phyloP scores from a whole-genome alignment of 2,113 vertebrate species.

The Podarcis cretensis region DNA sequence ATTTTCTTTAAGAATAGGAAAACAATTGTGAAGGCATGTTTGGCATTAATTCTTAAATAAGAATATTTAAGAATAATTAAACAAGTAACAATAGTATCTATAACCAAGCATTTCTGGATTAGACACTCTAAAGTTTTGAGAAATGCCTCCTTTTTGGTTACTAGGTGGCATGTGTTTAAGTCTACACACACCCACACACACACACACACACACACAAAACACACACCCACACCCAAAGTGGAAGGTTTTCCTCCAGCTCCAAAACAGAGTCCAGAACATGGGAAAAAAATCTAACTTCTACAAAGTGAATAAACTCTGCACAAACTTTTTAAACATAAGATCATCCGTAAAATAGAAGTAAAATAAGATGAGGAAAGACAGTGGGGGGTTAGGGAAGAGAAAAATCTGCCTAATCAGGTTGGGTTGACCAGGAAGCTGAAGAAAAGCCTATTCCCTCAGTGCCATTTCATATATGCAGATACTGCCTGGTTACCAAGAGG shows the following conservation, averaged over 20 bases:
- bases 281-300: background rate
- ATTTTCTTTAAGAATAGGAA: background rate
- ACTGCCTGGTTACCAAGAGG: background rate
- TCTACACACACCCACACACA: too few relatives aligned
- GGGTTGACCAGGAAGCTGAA: too few relatives aligned
- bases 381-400: background rate
- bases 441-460: background rate
- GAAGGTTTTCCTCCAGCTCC: background rate
- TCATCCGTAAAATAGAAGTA: background rate
- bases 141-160: background rate
- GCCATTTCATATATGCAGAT: background rate
- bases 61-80: background rate
- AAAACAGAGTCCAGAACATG: background rate
- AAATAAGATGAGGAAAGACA: background rate
- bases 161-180: background rate
- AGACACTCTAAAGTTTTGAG: background rate
- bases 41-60: background rate
- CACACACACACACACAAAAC: too few relatives aligned
- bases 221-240: too few relatives aligned
- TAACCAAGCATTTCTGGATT: too few relatives aligned
- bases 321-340: background rate
- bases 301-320: background rate
- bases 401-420: too few relatives aligned
- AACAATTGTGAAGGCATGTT: background rate
- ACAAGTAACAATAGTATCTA: too few relatives aligned